Evolutionary conservation across 2,113 vertebrate genomes (phyloP).

Genomic region (Seriola quinqueradiata): DNA sequence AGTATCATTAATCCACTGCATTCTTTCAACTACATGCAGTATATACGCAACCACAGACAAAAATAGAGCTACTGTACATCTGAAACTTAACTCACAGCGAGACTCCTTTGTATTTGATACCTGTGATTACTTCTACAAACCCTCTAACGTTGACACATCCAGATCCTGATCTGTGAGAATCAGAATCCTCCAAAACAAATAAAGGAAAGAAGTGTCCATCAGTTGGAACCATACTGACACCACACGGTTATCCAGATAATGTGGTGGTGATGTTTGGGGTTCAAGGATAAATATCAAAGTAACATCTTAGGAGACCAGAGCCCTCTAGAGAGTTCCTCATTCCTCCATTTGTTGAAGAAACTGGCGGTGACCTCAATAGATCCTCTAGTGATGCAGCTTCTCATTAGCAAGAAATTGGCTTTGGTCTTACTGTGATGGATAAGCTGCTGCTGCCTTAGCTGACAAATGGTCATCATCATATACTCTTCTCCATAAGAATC

Average conservation of each 20-base stretch:
- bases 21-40: not conserved
- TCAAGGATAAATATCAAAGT: constrained; percentile 25
- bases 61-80: not conserved
- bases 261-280: not conserved
- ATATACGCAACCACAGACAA: not conserved
- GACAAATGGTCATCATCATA: constrained; percentile 41
- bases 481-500: constrained; percentile 1
- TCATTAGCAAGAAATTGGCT: constrained; percentile 54
- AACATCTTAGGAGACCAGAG: constrained; percentile 8
- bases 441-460: constrained; percentile 15
- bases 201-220: not conserved
- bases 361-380: constrained; percentile 58
- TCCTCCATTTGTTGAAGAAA: constrained; percentile 33
- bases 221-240: not conserved
- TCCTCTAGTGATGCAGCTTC: constrained; percentile 45
- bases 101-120: not conserved
- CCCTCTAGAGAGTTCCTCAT: constrained; percentile 11
- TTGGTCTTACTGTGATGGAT: constrained; percentile 37
- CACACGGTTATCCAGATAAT: not conserved
- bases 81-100: not conserved
- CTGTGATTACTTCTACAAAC: not conserved
- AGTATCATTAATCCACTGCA: constrained; percentile 5
- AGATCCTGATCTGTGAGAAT: not conserved
- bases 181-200: not conserved
- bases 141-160: not conserved